phyloP scores from a whole-genome alignment of 2,888 invertebrate genomes.

The Apodemia hepburni region DNA sequence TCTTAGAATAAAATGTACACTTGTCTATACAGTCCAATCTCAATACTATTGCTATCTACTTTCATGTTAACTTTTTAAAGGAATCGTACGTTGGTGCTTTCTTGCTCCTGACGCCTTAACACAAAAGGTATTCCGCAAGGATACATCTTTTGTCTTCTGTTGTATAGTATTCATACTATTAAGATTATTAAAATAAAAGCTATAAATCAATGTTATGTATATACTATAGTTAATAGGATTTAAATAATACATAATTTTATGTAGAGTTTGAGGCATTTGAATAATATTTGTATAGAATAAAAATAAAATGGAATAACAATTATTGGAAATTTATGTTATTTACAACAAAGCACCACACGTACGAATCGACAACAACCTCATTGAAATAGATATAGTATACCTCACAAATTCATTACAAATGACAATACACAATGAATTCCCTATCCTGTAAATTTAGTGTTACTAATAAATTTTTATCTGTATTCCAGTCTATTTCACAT shows the following conservation, averaged over 20 bases:
- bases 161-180: not conserved
- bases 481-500: conserved; percentile 8
- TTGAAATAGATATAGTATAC: not conserved
- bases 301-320: not conserved
- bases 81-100: conserved; percentile 4
- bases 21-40: conserved; percentile 49
- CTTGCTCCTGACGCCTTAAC: not conserved
- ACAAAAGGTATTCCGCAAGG: conserved; percentile 1
- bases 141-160: not conserved
- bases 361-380: conserved; percentile 1
- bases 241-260: not conserved
- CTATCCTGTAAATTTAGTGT: not conserved
- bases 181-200: not conserved
- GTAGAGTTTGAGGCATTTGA: not conserved
- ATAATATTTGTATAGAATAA: not conserved
- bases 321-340: not conserved
- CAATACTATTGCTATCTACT: conserved; percentile 41
- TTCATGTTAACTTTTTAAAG: conserved; percentile 26
- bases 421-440: conserved; percentile 1
- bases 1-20: conserved; percentile 52
- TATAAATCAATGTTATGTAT: not conserved
- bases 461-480: not conserved
- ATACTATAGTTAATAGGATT: too few relatives aligned
- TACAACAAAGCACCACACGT: conserved; percentile 4
- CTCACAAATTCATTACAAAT: conserved; percentile 10